A percentile compares a stretch with the other conserved stretches of the same genome.
These are phyloP conservation scores for Heliocidaris erythrogramma DNA, from an alignment of 35 echinoderm and acorn worm genomes.

Conservation along the genomic window DNA sequence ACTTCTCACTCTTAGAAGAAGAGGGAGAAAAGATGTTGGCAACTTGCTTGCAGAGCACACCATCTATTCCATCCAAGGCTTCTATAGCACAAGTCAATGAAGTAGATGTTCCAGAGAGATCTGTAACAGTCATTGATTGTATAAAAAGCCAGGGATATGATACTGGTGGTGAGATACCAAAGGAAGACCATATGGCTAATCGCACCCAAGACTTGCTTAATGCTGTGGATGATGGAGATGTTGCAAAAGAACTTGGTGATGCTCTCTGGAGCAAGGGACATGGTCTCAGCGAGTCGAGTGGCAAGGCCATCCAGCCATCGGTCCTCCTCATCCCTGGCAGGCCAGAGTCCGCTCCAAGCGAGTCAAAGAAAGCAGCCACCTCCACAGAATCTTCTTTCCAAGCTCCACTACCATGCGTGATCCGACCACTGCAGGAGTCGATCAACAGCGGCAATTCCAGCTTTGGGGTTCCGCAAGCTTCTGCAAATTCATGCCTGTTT, in stretches of 20 bases:
- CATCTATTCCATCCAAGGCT: not conserved
- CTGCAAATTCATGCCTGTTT: not conserved
- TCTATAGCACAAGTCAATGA: not conserved
- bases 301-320: conserved; percentile 12
- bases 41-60: too few species aligned
- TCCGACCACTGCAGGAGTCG: not conserved
- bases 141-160: not conserved
- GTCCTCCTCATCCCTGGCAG: conserved; percentile 50
- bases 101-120: not conserved
- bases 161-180: not conserved
- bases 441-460: not conserved
- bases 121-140: not conserved
- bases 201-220: not conserved
- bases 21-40: not conserved
- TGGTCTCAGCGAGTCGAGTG: conserved; percentile 28
- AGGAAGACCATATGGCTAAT: not conserved
- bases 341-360: not conserved
- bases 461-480: not conserved
- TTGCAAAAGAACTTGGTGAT: not conserved
- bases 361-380: not conserved
- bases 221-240: not conserved
- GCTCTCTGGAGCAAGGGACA: conserved; percentile 55
- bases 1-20: conserved; percentile 13
- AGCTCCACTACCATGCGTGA: not conserved
- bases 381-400: not conserved